Percentiles rank a stretch among this genome's conserved stretches.
phyloP scores from a whole-genome alignment of 2,113 vertebrate species.

The Meleagris gallopavo region DNA sequence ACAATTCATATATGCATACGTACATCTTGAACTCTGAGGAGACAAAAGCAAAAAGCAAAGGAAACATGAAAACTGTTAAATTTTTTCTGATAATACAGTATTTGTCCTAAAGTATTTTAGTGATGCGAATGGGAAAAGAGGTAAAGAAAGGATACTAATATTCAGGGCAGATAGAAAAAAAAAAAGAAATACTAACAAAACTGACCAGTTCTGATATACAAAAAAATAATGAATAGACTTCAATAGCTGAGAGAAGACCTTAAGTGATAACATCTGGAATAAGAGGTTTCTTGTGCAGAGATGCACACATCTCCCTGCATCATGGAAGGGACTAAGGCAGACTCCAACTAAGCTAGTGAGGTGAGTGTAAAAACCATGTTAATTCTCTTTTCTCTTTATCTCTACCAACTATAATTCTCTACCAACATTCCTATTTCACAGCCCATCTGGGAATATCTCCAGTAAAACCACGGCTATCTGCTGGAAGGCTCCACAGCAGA shows the following conservation, averaged over 20 bases:
- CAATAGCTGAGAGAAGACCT: background rate
- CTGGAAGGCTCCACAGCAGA: background rate
- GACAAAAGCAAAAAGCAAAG: background rate
- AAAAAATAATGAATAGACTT: background rate
- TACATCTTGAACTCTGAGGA: background rate
- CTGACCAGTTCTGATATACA: background rate
- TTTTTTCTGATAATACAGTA: background rate
- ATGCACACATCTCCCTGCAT: background rate
- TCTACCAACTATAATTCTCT: background rate
- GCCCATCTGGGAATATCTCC: background rate
- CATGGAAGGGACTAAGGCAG: rapidly evolving
- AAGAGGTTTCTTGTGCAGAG: background rate
- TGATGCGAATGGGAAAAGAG: background rate
- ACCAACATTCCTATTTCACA: background rate
- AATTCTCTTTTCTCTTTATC: background rate
- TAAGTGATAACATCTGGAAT: background rate
- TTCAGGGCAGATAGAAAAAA: background rate
- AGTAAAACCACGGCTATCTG: background rate
- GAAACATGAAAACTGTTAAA: background rate
- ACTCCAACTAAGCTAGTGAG: background rate
- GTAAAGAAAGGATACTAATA: background rate
- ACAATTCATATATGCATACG: rapidly evolving
- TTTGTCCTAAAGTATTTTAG: background rate
- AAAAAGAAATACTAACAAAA: background rate
- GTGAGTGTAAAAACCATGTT: background rate